These are phyloP conservation scores for Psammodynastes pulverulentus DNA, from an alignment of 2,113 vertebrate species.

Conservation along the genomic window DNA sequence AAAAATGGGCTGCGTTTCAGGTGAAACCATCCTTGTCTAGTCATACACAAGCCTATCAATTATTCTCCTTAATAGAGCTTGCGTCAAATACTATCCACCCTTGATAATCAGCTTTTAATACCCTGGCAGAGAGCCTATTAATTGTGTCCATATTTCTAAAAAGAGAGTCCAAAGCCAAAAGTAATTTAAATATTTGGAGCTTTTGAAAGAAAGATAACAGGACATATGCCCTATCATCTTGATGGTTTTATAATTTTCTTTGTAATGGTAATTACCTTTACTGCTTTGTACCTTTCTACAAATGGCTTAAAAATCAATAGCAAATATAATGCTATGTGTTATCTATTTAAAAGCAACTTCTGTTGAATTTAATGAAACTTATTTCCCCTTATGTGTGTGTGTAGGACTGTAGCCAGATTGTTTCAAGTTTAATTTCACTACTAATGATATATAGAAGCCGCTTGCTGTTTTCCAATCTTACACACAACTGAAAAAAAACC, in stretches of 20 bases:
- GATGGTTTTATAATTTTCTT: slow-evolving; percentile 49
- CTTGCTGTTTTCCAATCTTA: slow-evolving; percentile 57
- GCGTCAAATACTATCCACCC: slow-evolving; percentile 37
- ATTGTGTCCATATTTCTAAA: slow-evolving; percentile 38
- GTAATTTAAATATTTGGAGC: slow-evolving; percentile 14
- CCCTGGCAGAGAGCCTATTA: slow-evolving; percentile 47
- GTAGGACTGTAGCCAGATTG: slow-evolving; percentile 7
- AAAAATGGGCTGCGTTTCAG: slow-evolving; percentile 21
- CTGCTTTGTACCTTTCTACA: slow-evolving; percentile 49
- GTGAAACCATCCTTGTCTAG: slow-evolving; percentile 44
- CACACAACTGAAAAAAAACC: slow-evolving; percentile 39
- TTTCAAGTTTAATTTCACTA: slow-evolving; percentile 45
- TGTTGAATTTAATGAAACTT: not conserved
- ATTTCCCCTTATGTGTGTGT: not conserved
- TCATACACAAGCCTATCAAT: slow-evolving; percentile 23
- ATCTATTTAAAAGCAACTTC: not conserved
- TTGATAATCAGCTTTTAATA: slow-evolving; percentile 62
- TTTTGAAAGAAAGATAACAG: slow-evolving; percentile 19
- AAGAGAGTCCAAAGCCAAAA: slow-evolving; percentile 40
- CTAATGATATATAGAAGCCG: slow-evolving; percentile 59
- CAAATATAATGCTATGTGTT: not conserved
- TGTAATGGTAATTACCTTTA: slow-evolving; percentile 53
- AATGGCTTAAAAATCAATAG: slow-evolving; percentile 51
- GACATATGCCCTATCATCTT: not conserved
- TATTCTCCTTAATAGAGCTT: slow-evolving; percentile 38